Base-by-base conservation (phyloP, 2,888 invertebrate species). In the Eulithis testata region DNA sequence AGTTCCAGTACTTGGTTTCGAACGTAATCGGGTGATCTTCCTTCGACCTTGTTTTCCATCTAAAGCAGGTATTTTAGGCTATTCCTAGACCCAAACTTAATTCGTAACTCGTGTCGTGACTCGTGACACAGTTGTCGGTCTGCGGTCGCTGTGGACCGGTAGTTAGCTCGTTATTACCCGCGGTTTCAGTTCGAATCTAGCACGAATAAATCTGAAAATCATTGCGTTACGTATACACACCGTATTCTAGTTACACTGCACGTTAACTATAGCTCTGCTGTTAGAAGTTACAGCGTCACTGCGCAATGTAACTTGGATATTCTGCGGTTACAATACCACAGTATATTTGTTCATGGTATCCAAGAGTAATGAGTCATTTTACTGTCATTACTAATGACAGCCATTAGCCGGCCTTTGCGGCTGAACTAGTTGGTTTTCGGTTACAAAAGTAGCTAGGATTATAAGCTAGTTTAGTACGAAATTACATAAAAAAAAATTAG, bases 381-480 rank as follows among this genome's bases (percentile, higher is more conserved):
- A 9, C 40, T 8, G 40, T 40, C 40, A 40, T 40, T 40, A 9
- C 40, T 73, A 75, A 77, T 77, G 54, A 75, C 63, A 45, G 70
- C 66, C 40, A 74, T 76, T 77, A 72, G 53, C 21, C 59, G 70
- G 63, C 74, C 73, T 74, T 67, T 66, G 72, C 50, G 65, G 70
- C 65, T 68, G 27, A 9, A 49, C 64, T 59, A 50, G 40, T 59
- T 56, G 47, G 31, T 60, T 60, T 67, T 69, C 53, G 63, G 65
- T 68, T 63, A 50, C 64, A 47, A 44, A 52, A 55, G 11, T 58
- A 40, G 11, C 45, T 53, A 53, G 27, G 47, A 37, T 47, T 37
- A 54, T 11, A 47, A 11, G 31, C 45, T 56, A 56, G 45, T 45
- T 56, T 56, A 4, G 4, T 4, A 31, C 12, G 4, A 12, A 56